Evolutionary conservation across 2,888 invertebrate genomes (phyloP), one percentile per base, ranked within the genome.

Genomic region (Glyphotaelius pellucidus): DNA sequence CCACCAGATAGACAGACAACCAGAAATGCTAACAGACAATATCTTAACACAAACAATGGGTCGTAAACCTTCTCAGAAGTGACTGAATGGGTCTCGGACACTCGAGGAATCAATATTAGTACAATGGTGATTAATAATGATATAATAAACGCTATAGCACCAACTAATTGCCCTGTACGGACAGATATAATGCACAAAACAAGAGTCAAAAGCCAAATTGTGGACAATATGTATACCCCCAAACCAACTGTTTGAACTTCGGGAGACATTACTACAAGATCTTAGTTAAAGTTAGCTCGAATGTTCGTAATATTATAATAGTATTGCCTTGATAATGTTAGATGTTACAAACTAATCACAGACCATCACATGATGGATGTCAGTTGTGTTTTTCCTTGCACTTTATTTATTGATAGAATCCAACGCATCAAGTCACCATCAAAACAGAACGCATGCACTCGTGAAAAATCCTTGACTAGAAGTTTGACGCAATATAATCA

Each of bases 201-300:
- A 80, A 97, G 95, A 67, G 97, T 96, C 92, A 96, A 94, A 93
- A 97, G 95, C 97, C 98, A 98, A 94, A 97, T 94, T 92, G 96
- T 95, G 93, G 97, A 95, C 94, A 98, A 95, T 94, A 97, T 95
- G 94, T 97, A 97, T 93, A 97, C 95, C 94, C 97, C 97, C 93
- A 97, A 95, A 94, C 97, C 97, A 94, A 97, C 92, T 38, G 93
- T 79, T n/a, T 93, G 93, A 81, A n/a, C 92, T 91, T 93, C 93
- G 32, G 93, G 85, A 91, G 91, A 90, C 93, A 93, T 93, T 84
- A 93, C 90, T 91, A 86, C 91, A 91, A 90, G 80, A 84, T 35
- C 90, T 4, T 11, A 90, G n/a, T 81, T 35, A 42, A 30, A 42
- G 19, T 30, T 86, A 42, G 2, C 15, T 30, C 47, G 38, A 86